phyloP scores from a whole-genome alignment of 2,113 vertebrate genomes.

The Hyperoodon ampullatus region DNA sequence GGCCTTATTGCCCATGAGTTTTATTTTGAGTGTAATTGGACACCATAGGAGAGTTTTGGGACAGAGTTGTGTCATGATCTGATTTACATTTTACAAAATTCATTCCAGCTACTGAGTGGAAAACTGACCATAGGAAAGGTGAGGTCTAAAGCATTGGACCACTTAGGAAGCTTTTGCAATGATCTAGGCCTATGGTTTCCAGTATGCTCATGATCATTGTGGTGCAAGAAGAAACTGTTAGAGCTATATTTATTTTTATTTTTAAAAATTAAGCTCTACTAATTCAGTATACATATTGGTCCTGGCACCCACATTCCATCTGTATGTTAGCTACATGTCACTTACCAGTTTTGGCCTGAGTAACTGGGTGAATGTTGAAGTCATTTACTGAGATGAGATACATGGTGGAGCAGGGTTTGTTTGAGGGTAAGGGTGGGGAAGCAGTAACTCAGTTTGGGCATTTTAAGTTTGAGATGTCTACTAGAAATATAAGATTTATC shows the following conservation, averaged over 20 bases:
- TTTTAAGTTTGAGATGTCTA: constrained; percentile 18
- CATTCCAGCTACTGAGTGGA: background rate
- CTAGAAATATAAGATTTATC: background rate
- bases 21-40: background rate
- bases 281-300: background rate
- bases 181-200: constrained; percentile 11
- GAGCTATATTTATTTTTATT: background rate
- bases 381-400: background rate
- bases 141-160: background rate
- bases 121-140: background rate
- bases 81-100: constrained; percentile 16
- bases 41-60: background rate
- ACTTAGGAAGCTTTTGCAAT: background rate
- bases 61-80: background rate
- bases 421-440: background rate
- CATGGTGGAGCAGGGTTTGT: background rate
- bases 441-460: background rate
- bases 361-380: background rate
- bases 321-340: background rate
- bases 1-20: background rate
- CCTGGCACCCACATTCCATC: background rate
- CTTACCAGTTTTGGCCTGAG: background rate
- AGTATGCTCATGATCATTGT: background rate
- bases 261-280: background rate
- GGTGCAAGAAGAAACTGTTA: constrained; percentile 32